Percentiles rank a stretch among this genome's conserved stretches.
Evolutionary conservation across 1,140 invertebrate genomes (phyloP).

Genomic region (Euschistus heros): DNA sequence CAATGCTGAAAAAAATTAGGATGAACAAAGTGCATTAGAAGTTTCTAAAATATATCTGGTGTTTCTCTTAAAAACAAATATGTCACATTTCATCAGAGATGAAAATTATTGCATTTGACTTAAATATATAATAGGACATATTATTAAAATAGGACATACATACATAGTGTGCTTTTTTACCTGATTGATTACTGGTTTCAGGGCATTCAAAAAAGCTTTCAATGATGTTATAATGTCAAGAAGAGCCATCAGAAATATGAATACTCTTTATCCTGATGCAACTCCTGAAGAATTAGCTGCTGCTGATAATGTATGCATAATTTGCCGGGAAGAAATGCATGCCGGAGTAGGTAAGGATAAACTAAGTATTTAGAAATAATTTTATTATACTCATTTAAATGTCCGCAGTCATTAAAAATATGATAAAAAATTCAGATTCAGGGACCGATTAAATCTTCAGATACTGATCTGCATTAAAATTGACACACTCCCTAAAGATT

Average conservation of each 20-base stretch:
- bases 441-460: too few relatives aligned
- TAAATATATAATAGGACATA: background rate
- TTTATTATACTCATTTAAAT: too few relatives aligned
- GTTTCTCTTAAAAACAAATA: too few relatives aligned
- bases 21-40: too few relatives aligned
- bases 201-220: slow-evolving; percentile 95
- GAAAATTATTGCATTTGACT: background rate
- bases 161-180: background rate
- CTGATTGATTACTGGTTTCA: slow-evolving; percentile 34
- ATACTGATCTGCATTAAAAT: too few relatives aligned
- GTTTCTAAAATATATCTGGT: too few relatives aligned
- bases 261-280: slow-evolving; percentile 93
- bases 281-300: slow-evolving; percentile 85
- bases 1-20: too few relatives aligned
- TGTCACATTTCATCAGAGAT: too few relatives aligned
- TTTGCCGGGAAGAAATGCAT: slow-evolving; percentile 90
- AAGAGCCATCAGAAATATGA: slow-evolving; percentile 95
- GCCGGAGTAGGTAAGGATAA: slow-evolving; percentile 37
- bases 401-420: too few relatives aligned
- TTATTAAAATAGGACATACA: background rate
- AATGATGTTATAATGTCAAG: slow-evolving; percentile 96
- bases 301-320: slow-evolving; percentile 98
- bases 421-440: too few relatives aligned
- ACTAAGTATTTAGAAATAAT: too few relatives aligned
- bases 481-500: too few relatives aligned